phyloP scores from a whole-genome alignment of 1,140 invertebrate genomes.

The Heliconius nattereri region DNA sequence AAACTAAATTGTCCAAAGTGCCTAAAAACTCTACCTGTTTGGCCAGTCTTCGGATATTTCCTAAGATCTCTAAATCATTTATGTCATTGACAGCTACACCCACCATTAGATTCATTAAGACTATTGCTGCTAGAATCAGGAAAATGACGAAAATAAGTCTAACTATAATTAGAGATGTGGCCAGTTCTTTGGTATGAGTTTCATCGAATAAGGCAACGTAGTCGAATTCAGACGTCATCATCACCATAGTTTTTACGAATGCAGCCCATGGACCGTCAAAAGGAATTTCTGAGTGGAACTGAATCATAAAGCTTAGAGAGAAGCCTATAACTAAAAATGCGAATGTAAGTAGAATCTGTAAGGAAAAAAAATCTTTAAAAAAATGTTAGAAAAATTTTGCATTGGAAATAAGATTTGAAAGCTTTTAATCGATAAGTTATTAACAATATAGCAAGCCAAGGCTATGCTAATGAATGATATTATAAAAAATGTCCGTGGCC shows the following conservation, averaged over 20 bases:
- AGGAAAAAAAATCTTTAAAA: constrained; percentile 35
- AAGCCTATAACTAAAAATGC: constrained; percentile 81
- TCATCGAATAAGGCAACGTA: constrained; percentile 74
- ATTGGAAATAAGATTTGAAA: too few species aligned
- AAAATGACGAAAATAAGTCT: constrained; percentile 83
- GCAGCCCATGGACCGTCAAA: constrained; percentile 77
- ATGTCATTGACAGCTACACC: constrained; percentile 85
- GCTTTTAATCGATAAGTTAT: neutral
- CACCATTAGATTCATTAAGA: constrained; percentile 84
- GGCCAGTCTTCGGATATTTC: constrained; percentile 73
- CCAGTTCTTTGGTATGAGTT: constrained; percentile 56
- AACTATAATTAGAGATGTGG: constrained; percentile 63
- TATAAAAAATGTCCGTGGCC: neutral
- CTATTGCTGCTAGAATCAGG: constrained; percentile 83
- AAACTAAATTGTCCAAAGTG: constrained; percentile 68
- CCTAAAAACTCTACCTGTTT: constrained; percentile 78
- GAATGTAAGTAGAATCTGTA: constrained; percentile 78
- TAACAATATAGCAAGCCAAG: neutral
- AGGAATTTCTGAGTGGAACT: constrained; percentile 71
- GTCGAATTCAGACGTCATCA: constrained; percentile 83
- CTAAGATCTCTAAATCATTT: constrained; percentile 81
- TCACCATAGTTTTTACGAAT: constrained; percentile 81
- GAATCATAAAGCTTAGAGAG: constrained; percentile 81
- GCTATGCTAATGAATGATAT: neutral
- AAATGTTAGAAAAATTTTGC: too few species aligned